A percentile compares a stretch with the other conserved stretches of the same genome.
Evolutionary conservation across 2,888 invertebrate genomes (phyloP).

Genomic region (Microctonus brassicae): DNA sequence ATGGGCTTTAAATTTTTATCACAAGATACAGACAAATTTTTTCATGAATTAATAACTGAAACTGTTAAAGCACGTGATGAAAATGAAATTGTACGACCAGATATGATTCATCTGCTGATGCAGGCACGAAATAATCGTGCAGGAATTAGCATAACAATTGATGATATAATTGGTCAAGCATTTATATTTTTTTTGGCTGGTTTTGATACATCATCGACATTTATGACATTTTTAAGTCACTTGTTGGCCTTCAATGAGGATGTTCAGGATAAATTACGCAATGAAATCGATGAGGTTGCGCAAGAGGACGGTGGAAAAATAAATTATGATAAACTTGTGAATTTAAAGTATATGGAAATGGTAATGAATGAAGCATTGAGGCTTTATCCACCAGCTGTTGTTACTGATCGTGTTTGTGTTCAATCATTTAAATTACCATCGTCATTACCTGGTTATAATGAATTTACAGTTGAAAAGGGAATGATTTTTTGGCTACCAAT

Average conservation of each 20-base stretch:
- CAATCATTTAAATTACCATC: constrained; percentile 70
- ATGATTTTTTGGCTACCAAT: constrained; percentile 42
- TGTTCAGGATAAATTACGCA: constrained; percentile 67
- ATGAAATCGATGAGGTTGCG: constrained; percentile 52
- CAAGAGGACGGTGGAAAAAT: constrained; percentile 37
- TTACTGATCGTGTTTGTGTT: constrained; percentile 71
- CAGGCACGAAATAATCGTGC: constrained; percentile 61
- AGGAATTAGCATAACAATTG: constrained; percentile 36
- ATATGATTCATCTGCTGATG: constrained; percentile 75
- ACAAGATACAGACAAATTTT: constrained; percentile 33
- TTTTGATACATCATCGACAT: constrained; percentile 50
- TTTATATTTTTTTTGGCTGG: constrained; percentile 54
- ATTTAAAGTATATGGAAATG: constrained; percentile 53
- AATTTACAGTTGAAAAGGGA: constrained; percentile 38
- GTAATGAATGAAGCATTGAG: constrained; percentile 69
- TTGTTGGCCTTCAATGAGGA: constrained; percentile 61
- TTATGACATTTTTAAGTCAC: constrained; percentile 48
- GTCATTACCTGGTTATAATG: constrained; percentile 18
- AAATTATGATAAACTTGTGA: constrained; percentile 43
- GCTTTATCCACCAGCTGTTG: constrained; percentile 70
- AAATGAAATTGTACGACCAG: constrained; percentile 71
- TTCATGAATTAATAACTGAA: constrained; percentile 49
- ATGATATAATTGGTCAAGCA: constrained; percentile 70
- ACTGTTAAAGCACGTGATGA: constrained; percentile 67
- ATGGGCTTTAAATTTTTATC: constrained; percentile 36